These are phyloP conservation scores for Lytechinus variegatus DNA, from an alignment of 35 echinoderm and acorn worm species.

Conservation along the genomic window DNA sequence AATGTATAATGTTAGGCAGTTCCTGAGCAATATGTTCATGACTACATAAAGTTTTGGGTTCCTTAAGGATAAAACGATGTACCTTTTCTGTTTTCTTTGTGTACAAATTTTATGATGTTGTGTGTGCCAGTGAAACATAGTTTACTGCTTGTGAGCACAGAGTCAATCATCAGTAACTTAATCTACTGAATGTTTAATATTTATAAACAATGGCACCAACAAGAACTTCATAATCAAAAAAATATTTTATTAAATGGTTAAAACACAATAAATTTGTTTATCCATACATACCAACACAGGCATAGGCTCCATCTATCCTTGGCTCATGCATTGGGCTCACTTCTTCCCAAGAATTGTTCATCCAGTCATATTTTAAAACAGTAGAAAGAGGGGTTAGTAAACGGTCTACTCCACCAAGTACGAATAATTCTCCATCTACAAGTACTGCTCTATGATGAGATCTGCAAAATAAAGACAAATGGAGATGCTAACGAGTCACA, in stretches of 20 bases:
- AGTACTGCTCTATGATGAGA: conserved; percentile 32
- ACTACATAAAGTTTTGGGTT: background rate
- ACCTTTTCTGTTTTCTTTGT: background rate
- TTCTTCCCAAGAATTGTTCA: conserved; percentile 26
- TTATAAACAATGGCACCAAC: too few species aligned
- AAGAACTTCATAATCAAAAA: background rate
- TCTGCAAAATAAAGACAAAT: background rate
- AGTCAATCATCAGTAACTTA: background rate
- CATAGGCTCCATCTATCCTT: conserved; percentile 33
- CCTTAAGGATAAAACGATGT: background rate
- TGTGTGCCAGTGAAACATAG: background rate
- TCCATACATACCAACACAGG: conserved; percentile 4
- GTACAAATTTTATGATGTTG: background rate
- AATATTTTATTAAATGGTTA: too few species aligned
- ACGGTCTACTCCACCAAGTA: conserved; percentile 32
- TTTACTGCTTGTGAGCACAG: background rate
- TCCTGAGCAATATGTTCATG: background rate
- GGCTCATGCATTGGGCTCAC: conserved; percentile 45
- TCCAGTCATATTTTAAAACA: conserved; percentile 13
- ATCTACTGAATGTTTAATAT: too few species aligned
- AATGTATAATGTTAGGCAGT: background rate
- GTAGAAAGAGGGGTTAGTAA: conserved; percentile 40
- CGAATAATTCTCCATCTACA: background rate
- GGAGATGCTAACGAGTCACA: background rate
- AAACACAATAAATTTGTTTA: too few species aligned